Evolutionary conservation across 2,113 vertebrate species (phyloP).

Genomic region (Pelusios castaneus): DNA sequence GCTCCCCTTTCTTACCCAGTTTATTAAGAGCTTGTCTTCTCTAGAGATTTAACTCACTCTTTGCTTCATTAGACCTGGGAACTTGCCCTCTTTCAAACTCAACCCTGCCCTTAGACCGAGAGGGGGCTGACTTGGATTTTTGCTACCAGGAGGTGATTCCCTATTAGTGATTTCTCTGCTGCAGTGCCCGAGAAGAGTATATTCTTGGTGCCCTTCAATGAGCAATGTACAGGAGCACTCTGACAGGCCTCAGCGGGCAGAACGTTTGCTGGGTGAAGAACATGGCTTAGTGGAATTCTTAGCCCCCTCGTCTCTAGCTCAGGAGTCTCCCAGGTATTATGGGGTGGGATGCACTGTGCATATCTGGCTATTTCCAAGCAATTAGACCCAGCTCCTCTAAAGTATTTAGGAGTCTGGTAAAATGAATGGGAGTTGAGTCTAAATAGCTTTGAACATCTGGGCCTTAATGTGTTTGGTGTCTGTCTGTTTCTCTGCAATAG

Average conservation of each 20-base stretch:
- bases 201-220: accelerated
- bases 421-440: not conserved
- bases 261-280: not conserved
- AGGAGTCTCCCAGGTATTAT: too few relatives aligned
- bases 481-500: too few relatives aligned
- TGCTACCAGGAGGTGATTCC: not conserved
- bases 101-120: not conserved
- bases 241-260: not conserved
- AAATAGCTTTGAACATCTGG: not conserved
- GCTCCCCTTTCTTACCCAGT: not conserved
- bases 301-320: too few relatives aligned
- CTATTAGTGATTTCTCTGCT: not conserved
- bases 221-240: not conserved
- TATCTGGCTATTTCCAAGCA: not conserved
- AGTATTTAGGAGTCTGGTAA: not conserved
- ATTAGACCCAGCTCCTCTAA: not conserved
- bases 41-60: not conserved
- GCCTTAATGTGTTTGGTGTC: not conserved
- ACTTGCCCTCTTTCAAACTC: not conserved
- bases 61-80: not conserved
- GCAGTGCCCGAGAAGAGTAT: not conserved
- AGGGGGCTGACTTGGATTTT: not conserved
- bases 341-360: too few relatives aligned
- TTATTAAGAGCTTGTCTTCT: not conserved
- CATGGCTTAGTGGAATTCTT: not conserved